These are phyloP conservation scores for Actinia equina DNA, from an alignment of 64 coral and sea anemone species.

Conservation along the genomic window DNA sequence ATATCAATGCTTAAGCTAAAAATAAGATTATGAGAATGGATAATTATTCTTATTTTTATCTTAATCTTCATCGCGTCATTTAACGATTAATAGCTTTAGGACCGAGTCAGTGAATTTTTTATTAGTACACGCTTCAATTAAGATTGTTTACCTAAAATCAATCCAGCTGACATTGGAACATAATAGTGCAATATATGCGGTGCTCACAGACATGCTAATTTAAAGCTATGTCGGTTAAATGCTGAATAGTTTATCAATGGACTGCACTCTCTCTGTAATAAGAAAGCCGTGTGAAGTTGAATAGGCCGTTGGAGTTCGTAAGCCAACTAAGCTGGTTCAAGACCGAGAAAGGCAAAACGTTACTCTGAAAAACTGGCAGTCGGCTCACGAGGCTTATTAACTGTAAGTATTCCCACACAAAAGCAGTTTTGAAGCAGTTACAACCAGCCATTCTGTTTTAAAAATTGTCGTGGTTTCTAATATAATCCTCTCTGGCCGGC, in stretches of 20 bases:
- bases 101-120: neutral
- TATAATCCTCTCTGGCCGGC: neutral
- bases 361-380: neutral
- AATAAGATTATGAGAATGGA: neutral
- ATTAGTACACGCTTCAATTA: constrained; percentile 5
- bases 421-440: neutral
- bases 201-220: constrained; percentile 13
- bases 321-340: neutral
- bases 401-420: neutral
- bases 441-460: neutral
- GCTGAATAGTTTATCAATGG: neutral
- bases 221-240: neutral
- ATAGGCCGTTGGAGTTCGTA: neutral
- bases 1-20: neutral
- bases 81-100: neutral
- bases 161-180: neutral
- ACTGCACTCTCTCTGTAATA: neutral
- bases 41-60: neutral
- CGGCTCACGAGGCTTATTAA: neutral
- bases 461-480: neutral
- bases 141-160: constrained; percentile 15
- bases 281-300: neutral
- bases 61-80: neutral
- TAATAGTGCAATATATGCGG: neutral
- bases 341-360: neutral